Evolutionary conservation across 2,113 vertebrate genomes (phyloP), one percentile per base, ranked within the genome.

Genomic region (Sisor rabdophorus): DNA sequence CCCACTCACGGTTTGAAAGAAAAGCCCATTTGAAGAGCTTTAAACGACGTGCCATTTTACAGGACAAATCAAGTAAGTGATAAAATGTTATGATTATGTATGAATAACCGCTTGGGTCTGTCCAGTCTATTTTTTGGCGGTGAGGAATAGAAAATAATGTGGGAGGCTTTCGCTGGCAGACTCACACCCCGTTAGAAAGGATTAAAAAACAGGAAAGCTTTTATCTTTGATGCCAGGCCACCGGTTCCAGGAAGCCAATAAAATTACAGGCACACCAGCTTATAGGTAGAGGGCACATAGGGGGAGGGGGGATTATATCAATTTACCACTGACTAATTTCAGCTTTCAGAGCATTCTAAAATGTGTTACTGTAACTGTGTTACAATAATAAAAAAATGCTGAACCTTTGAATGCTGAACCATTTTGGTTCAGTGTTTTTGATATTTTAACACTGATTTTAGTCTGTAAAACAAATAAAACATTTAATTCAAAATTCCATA

Each of bases 181-280:
- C 69, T 73, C 55, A 48, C 26, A 44, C 36, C n/a, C 71, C 30
- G n/a, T 75, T 78, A 47, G 9, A 15, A 36, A 24, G 53, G 73
- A 80, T 80, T 68, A 78, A 54, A 20, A 20, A 78, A 52, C 10
- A 47, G 54, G 32, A 65, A 47, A 55, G 71, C 60, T 61, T 48
- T 78, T 76, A 72, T 79, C 65, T 71, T 22, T 44, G 48, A 9
- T 52, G 55, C 56, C 61, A 70, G 68, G 71, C 56, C 72, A 63
- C 56, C 69, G 59, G 22, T 70, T 71, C 55, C n/a, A 40, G 52
- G 67, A 15, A 79, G 61, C 24, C n/a, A 24, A 64, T 44, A 10
- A 78, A 32, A 15, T 0, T 12, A 68, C n/a, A n/a, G n/a, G n/a
- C 48, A 64, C 59, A 65, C 28, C 50, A 54, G 15, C 24, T 22